Evolutionary conservation across 2,888 invertebrate species (phyloP), one percentile per base, ranked within the genome.

Genomic region (Dolomedes plantarius): DNA sequence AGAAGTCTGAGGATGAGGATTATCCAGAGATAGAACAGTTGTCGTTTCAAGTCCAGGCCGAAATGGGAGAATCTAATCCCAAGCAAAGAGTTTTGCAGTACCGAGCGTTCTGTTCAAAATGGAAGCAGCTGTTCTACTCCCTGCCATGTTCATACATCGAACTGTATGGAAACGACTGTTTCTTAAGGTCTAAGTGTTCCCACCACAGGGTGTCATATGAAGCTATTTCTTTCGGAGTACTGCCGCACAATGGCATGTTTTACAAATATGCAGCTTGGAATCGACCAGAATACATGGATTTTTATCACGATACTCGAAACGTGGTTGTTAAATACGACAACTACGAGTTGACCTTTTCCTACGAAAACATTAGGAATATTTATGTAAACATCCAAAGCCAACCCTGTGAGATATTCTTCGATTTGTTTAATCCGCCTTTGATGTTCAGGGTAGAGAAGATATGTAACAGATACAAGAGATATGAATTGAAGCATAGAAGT

Each of bases 21-120:
- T 77, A 67, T 39, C 83, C 83, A 5, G 83, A 83, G 67, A 73
- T 83, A 9, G 83, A 83, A 68, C 77, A 77, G 73, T 13, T 83
- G 6, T 29, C 56, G 2, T 36, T 77, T 36, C 69, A 83, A 28
- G 39, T 72, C 19, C 50, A 67, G 36, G 72, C 71, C 27, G 28
- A 11, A 6, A 32, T 72, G n/a, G 23, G n/a, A n/a, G 67, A 16
- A 1, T 31, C 2, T 9, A 16, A 27, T 41, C 16, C n/a, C 1
- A n/a, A n/a, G 6, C 11, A n/a, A 9, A 69, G 69, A 69, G 13
- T 23, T 13, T 1, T 1, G 27, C 27, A 11, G 1, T 69, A 76
- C 36, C n/a, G 39, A 50, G 27, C 36, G 5, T 72, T 83, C n/a
- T 50, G 72, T 39, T 64, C n/a, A 1, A n/a, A 56, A 1, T 83